Evolutionary conservation across 1,140 invertebrate species (phyloP).

Genomic region (Bacillus rossius): DNA sequence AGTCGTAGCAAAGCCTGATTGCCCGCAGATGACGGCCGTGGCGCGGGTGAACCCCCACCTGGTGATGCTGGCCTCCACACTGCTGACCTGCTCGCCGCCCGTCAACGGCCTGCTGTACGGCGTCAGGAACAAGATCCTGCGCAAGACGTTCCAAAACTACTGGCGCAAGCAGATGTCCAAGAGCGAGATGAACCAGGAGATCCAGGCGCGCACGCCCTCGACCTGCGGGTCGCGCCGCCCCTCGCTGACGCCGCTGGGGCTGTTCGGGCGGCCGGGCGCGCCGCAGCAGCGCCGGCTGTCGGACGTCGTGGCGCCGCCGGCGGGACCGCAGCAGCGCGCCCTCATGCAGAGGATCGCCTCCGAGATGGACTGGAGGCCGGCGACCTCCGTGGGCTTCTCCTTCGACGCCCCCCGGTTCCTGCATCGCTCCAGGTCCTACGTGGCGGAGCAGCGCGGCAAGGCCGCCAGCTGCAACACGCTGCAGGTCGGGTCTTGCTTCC

Average conservation of each 20-base stretch:
- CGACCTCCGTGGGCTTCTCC: conserved; percentile 30
- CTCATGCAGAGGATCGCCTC: conserved; percentile 43
- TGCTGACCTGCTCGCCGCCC: conserved; percentile 61
- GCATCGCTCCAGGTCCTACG: background rate
- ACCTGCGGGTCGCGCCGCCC: conserved; percentile 66
- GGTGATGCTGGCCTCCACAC: conserved; percentile 49
- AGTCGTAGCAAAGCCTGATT: no score
- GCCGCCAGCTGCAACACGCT: conserved; percentile 45
- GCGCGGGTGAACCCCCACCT: conserved; percentile 43
- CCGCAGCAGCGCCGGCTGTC: conserved; percentile 52
- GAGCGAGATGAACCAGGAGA: conserved; percentile 64
- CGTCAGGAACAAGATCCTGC: conserved; percentile 60
- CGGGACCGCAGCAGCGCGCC: conserved; percentile 5
- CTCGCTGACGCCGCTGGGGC: conserved; percentile 58
- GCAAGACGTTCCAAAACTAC: conserved; percentile 69
- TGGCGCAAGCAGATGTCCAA: conserved; percentile 74
- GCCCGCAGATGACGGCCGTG: conserved; percentile 8
- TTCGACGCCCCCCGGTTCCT: background rate
- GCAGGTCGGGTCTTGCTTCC: no score
- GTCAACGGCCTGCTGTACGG: conserved; percentile 73
- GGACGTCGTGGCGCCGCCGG: conserved; percentile 52
- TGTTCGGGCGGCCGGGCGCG: conserved; percentile 1
- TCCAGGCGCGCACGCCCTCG: conserved; percentile 60
- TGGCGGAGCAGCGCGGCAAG: background rate
- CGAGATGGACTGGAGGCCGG: conserved; percentile 38